phyloP scores from a whole-genome alignment of 2,888 invertebrate genomes.

The Kryphioiulus occultus region DNA sequence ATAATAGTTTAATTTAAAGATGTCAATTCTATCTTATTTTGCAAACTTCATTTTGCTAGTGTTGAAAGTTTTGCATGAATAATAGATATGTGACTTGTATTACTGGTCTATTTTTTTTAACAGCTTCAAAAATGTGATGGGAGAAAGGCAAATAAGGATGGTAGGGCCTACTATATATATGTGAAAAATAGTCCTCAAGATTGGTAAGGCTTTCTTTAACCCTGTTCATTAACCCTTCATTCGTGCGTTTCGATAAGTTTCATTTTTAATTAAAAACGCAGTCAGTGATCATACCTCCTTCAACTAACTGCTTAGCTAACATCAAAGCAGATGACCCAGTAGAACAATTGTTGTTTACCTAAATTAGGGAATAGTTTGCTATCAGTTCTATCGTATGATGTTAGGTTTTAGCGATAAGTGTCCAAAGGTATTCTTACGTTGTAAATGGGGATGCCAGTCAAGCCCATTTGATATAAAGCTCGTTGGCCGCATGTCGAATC shows the following conservation, averaged over 20 bases:
- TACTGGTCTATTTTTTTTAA: not conserved
- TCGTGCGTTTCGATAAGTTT: not conserved
- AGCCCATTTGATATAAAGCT: conserved; percentile 90
- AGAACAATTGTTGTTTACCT: conserved; percentile 95
- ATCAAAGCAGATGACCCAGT: conserved; percentile 93
- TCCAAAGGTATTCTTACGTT: conserved; percentile 70
- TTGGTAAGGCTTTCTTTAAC: not conserved
- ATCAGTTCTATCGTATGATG: not conserved
- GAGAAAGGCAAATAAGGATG: not conserved
- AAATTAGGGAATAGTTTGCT: conserved; percentile 52
- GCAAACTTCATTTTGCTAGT: too few species aligned
- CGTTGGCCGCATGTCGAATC: conserved; percentile 96
- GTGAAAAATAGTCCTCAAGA: not conserved
- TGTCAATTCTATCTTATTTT: too few species aligned
- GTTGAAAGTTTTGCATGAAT: not conserved
- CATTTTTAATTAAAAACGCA: not conserved
- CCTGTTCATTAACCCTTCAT: too few species aligned
- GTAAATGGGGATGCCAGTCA: conserved; percentile 96
- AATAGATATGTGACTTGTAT: not conserved
- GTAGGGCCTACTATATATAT: too few species aligned
- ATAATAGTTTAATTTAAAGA: too few species aligned
- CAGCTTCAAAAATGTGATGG: not conserved
- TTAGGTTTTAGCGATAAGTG: not conserved
- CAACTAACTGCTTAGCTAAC: conserved; percentile 90
- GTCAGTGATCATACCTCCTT: conserved; percentile 68